These are phyloP conservation scores for Stenodera caucasica DNA, from an alignment of 2,888 invertebrate species.

Conservation along the genomic window DNA sequence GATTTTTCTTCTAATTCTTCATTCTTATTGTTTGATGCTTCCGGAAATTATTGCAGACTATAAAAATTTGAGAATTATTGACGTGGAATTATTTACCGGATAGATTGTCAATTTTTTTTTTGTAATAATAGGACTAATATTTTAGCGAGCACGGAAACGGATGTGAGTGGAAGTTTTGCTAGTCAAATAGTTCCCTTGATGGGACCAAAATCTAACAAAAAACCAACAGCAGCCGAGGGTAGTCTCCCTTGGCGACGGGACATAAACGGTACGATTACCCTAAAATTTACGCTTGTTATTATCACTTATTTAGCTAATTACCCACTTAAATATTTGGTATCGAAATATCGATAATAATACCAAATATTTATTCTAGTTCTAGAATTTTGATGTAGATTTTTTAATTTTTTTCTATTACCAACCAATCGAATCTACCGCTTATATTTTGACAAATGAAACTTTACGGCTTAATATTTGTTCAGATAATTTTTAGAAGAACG, in stretches of 20 bases:
- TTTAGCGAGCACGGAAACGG: slow-evolving; percentile 55
- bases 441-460: not conserved
- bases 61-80: not conserved
- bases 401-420: not conserved
- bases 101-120: not conserved
- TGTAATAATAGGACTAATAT: slow-evolving; percentile 27
- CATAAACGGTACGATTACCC: slow-evolving; percentile 67
- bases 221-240: slow-evolving; percentile 76
- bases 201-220: slow-evolving; percentile 46
- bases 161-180: slow-evolving; percentile 50
- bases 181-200: slow-evolving; percentile 51
- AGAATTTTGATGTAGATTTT: slow-evolving; percentile 9
- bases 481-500: not conserved
- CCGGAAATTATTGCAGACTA: not conserved
- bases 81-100: not conserved
- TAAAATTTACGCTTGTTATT: slow-evolving; percentile 27
- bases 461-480: not conserved
- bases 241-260: slow-evolving; percentile 85
- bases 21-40: slow-evolving; percentile 9
- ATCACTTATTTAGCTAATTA: slow-evolving; percentile 12
- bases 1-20: slow-evolving; percentile 14
- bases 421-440: no score
- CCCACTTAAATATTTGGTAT: slow-evolving; percentile 20
- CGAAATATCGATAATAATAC: not conserved
- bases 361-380: slow-evolving; percentile 15